Base-by-base conservation (phyloP, 2,888 invertebrate species). In the Scaptomyza parva region DNA sequence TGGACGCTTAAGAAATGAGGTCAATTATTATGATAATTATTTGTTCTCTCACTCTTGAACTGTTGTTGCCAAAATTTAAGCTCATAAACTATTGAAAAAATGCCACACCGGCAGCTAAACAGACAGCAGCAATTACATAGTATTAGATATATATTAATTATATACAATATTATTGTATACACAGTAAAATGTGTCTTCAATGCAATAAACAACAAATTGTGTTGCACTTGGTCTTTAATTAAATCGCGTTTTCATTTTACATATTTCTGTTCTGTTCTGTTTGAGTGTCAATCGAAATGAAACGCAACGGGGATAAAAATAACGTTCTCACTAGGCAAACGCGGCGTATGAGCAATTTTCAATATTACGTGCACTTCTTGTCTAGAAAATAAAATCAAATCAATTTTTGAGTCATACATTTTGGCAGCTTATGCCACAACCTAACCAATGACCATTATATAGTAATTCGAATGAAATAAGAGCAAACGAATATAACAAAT, bases 1-100 rank as follows among this genome's bases (percentile, higher is more conserved):
- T 35, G 53, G 55, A 30, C 62, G 45, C 57, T 69, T 71, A 57
- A 70, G 40, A 70, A 88, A 68, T 86, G 68, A 70, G 82, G 84
- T 77, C 77, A 76, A 66, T 63, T 77, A 83, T 64, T 60, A 80
- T 43, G 59, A 64, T 64, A 68, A 85, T 85, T 85, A 70, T 78
- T 9, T 14, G 45, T 24, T 35, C 7, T 22, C 22, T 2, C 20
- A 30, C 48, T 22, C 26, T 28, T 18, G 28, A 11, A 50, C 14
- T 45, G 35, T 14, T 65, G 52, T 43, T 39, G 28, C 39, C 44
- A 48, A 45, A 50, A 37, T 54, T 65, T 59, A 43, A 14, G n/a
- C 35, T 67, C 62, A 71, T 73, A 71, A 66, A 50, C 61, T 66
- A 72, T 60, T 22, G 9, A 35, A 4, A 8, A 58, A 70, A 75